A percentile compares a stretch with the other conserved stretches of the same genome.
Conservation (phyloP, 2,888 invertebrate genomes). For the Ophioninae sp. region DNA sequence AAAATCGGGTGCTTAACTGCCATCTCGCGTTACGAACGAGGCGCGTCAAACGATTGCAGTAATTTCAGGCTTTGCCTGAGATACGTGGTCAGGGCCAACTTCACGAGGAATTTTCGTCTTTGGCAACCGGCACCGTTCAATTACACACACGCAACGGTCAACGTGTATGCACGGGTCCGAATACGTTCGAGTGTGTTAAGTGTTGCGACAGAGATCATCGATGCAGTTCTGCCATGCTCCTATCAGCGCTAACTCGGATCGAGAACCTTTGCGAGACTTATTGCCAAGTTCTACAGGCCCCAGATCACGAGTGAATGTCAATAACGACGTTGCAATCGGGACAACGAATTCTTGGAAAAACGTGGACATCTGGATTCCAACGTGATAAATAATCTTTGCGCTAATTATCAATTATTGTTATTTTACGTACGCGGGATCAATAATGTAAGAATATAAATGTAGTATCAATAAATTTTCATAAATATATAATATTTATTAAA, state of each 20-base stretch:
- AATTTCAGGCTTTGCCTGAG: slow-evolving; percentile 51
- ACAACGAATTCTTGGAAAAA: not conserved
- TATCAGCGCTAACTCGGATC: slow-evolving; percentile 6
- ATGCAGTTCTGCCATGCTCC: slow-evolving; percentile 39
- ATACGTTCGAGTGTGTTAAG: slow-evolving; percentile 23
- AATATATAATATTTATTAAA: no score
- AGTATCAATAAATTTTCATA: no score
- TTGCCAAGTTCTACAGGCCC: slow-evolving; percentile 41
- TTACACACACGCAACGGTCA: slow-evolving; percentile 27
- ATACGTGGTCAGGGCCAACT: slow-evolving; percentile 64
- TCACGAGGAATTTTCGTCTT: slow-evolving; percentile 63
- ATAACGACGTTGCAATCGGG: slow-evolving; percentile 55
- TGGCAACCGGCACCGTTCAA: slow-evolving; percentile 58
- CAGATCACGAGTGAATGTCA: slow-evolving; percentile 63
- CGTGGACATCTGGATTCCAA: not conserved
- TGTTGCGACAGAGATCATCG: slow-evolving; percentile 51
- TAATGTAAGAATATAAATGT: not conserved
- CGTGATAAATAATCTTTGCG: slow-evolving; percentile 13
- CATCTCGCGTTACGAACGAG: not conserved
- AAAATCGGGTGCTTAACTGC: not conserved
- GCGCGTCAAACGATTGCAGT: slow-evolving; percentile 40
- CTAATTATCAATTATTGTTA: slow-evolving; percentile 10
- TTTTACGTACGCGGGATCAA: not conserved
- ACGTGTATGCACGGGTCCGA: not conserved
- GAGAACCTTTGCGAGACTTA: slow-evolving; percentile 31